These are phyloP conservation scores for Argya squamiceps DNA, from an alignment of 2,797 vertebrate genomes.

Conservation along the genomic window DNA sequence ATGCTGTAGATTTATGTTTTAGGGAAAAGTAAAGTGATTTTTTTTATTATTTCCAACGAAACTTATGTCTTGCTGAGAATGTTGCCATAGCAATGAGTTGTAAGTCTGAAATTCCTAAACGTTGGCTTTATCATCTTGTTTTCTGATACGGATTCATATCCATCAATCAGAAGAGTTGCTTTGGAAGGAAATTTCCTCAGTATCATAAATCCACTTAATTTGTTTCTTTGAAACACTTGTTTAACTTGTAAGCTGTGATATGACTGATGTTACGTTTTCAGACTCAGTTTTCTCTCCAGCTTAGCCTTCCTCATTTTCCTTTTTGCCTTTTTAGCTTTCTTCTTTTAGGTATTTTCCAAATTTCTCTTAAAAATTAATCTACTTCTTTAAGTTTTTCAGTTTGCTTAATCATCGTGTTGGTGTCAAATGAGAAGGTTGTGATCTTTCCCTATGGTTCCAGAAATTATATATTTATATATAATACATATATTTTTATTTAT, in stretches of 20 bases:
- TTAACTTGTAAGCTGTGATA: not conserved
- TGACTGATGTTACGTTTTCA: not conserved
- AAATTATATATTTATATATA: not conserved
- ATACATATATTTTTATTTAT: too few relatives aligned
- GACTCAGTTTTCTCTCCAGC: not conserved
- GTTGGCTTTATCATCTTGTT: constrained; percentile 65
- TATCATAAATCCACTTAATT: constrained; percentile 55
- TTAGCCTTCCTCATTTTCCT: not conserved
- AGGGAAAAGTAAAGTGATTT: constrained; percentile 39
- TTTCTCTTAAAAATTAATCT: not conserved
- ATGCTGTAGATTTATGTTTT: constrained; percentile 36
- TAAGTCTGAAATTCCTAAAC: constrained; percentile 68
- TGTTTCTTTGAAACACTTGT: constrained; percentile 14
- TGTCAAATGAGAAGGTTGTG: not conserved
- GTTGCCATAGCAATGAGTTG: constrained; percentile 73
- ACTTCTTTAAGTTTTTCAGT: not conserved
- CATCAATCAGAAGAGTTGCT: constrained; percentile 51
- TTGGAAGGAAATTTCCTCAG: constrained; percentile 36
- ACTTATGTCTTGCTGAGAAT: constrained; percentile 35
- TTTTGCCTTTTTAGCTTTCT: not conserved
- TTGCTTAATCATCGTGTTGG: not conserved
- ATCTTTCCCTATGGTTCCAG: not conserved
- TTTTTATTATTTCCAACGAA: constrained; percentile 14
- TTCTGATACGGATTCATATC: constrained; percentile 64
- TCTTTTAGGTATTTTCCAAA: not conserved